Evolutionary conservation across 1,140 invertebrate genomes (phyloP), one percentile per base, ranked within the genome.

Genomic region (Drosophila paulistorum): DNA sequence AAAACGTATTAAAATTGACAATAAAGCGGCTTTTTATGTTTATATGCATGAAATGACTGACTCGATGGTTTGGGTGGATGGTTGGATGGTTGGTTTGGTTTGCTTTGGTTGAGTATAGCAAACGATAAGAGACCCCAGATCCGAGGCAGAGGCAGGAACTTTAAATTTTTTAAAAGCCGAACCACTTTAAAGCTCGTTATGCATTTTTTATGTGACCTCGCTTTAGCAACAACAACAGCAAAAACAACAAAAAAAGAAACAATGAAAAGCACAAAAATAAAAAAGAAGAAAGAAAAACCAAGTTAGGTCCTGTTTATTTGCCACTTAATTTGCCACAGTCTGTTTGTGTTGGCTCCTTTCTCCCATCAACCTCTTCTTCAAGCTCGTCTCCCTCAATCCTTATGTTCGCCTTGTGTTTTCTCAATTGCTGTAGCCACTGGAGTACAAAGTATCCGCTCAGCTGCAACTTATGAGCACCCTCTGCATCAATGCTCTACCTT

Each of bases 1-100:
- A 87, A 79, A 89, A 81, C 85, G 74, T 89, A 89, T 89, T 89
- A 89, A 89, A 89, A 84, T 89, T 89, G 84, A 89, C 85, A 89
- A 89, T 89, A 89, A 89, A 89, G 84, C 84, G 84, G 70, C 79
- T 89, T 86, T 81, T 87, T 89, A 79, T 87, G 76, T 75, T 78
- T 76, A 85, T 77, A 73, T 69, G 71, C 65, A 57, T 62, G 62
- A 63, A 75, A 71, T 55, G 64, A 33, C 41, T 48, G 59, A 41
- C 45, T 51, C 45, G 45, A 51, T 51, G 45, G 45, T 23, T 30
- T 51, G 45, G 45, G 3, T 51, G 45, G 17, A 1, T 51, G 45
- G 11, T 20, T 17, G 45, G 11, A 10, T 17, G 45, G 45, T 3
- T 23, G 45, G 45, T 6, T 51, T 51, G 17, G 45, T 14, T 20